Evolutionary conservation across 2,797 vertebrate species (phyloP).

Genomic region (Eulemur mongoz): DNA sequence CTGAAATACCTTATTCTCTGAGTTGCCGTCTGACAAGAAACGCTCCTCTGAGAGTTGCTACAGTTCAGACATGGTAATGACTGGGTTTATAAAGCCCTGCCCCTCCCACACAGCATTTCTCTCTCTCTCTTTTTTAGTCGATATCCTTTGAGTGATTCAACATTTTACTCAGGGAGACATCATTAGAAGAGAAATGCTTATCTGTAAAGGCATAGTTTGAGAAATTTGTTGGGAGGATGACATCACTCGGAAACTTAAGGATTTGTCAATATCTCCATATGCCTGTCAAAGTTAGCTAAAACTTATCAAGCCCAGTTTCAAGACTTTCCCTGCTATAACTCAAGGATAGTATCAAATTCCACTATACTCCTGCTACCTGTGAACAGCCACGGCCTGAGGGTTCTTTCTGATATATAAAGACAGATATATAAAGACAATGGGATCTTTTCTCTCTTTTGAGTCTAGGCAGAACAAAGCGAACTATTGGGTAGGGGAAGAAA

Average conservation of each 20-base stretch:
- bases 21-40: slow-evolving; percentile 15
- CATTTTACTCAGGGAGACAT: slow-evolving; percentile 71
- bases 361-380: not conserved
- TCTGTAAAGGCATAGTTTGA: slow-evolving; percentile 23
- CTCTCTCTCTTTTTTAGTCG: slow-evolving; percentile 45
- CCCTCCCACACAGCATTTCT: slow-evolving; percentile 75
- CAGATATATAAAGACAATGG: not conserved
- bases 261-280: slow-evolving; percentile 48
- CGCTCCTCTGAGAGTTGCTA: not conserved
- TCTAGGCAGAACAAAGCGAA: not conserved
- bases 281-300: slow-evolving; percentile 9
- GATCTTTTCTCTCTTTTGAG: not conserved
- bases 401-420: not conserved
- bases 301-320: not conserved
- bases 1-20: slow-evolving; percentile 50
- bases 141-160: slow-evolving; percentile 76
- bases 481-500: not conserved
- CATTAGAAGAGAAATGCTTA: slow-evolving; percentile 43
- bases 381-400: fast-evolving
- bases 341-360: not conserved
- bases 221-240: slow-evolving; percentile 59
- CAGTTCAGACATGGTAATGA: not conserved
- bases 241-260: slow-evolving; percentile 65
- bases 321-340: not conserved
- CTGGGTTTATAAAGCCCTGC: slow-evolving; percentile 79